Base-by-base conservation (phyloP, 2,888 invertebrate species). In the Linnaemya tessellans region DNA sequence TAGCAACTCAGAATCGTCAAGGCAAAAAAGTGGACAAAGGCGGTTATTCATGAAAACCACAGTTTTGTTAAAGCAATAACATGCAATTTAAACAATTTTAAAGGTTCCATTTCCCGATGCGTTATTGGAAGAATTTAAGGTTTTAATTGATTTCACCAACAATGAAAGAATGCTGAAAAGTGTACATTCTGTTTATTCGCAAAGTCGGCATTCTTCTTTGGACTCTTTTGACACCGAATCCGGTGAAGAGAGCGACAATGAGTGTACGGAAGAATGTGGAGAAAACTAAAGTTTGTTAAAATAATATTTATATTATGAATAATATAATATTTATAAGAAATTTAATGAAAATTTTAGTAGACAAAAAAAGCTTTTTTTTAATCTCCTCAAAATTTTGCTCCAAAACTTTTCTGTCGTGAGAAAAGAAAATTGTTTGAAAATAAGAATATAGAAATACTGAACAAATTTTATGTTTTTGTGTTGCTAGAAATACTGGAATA, bases 141-240 rank as follows among this genome's bases (percentile, higher is more conserved):
- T 97, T 90, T 94, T 96, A 54, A 90, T 95, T 0, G 94, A 95
- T 89, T 96, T 96, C 89, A 94, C 94, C 74, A 95, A 95, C 49
- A 95, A 95, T 68, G 94, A 95, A 0, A 96, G 96, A 88, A 94
- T 95, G 1, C 94, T 96, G 1, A 93, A 94, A 71, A 94, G 94
- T 70, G 90, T 91, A 11, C 89, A 90, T 35, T 92, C 92, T 0
- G 90, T 91, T 0, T 91, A 91, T 84, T 92, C 92, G 0, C 89
- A 89, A 49, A 91, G 92, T 80, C 89, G 91, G 3, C 90, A 92
- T 80, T 92, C 92, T 1, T 91, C 91, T 0, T 89, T 92, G 30
- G 92, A 92, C 70, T 92, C 92, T 0, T 87, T 91, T n/a, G 88
- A 90, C 86, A 90, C 89, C 0, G 91, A 92, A 81, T 90, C 91